A percentile compares a stretch with the other conserved stretches of the same genome.
These are phyloP conservation scores for Numenius phaeopus DNA, from an alignment of 2,797 vertebrate genomes.

Conservation along the genomic window DNA sequence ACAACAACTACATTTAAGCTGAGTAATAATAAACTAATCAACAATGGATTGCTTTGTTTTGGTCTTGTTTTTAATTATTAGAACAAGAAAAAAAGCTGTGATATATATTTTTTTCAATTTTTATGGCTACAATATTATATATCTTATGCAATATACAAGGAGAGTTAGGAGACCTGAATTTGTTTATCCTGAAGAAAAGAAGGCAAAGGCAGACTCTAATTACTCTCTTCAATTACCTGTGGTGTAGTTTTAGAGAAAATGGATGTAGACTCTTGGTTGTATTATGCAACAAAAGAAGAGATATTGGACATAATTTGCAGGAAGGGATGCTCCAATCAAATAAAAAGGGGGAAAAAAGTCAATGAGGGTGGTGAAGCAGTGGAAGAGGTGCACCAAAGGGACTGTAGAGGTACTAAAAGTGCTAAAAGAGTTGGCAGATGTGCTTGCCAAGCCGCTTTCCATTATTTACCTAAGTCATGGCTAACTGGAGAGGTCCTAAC, in stretches of 20 bases:
- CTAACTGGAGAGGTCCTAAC: too few species aligned
- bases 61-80: background rate
- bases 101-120: background rate
- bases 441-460: too few species aligned
- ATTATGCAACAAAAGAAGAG: background rate
- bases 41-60: background rate
- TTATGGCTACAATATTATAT: background rate
- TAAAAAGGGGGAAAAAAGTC: accelerated
- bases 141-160: background rate
- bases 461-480: too few species aligned
- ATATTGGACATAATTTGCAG: background rate
- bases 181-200: background rate
- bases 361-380: background rate
- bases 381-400: background rate
- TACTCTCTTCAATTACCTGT: background rate
- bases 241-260: background rate
- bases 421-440: too few species aligned
- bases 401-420: background rate
- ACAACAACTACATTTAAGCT: background rate
- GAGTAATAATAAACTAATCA: background rate
- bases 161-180: background rate
- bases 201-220: background rate
- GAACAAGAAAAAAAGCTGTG: background rate
- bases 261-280: background rate
- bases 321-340: background rate